phyloP scores from a whole-genome alignment of 2,797 vertebrate genomes.

The Pachyuromys duprasi region DNA sequence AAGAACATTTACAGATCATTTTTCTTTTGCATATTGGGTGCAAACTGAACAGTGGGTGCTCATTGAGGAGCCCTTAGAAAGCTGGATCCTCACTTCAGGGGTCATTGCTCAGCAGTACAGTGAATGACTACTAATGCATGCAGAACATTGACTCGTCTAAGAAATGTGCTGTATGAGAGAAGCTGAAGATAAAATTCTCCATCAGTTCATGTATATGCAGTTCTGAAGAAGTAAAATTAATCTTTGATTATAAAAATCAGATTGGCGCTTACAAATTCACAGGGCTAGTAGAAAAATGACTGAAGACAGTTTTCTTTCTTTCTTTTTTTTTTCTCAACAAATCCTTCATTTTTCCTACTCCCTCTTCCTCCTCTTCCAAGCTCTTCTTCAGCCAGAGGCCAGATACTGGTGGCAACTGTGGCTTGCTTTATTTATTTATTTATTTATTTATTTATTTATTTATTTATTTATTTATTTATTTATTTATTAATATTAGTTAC shows the following conservation, averaged over 20 bases:
- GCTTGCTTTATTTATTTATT: too few relatives aligned
- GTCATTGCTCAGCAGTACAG: neutral
- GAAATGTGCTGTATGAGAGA: neutral
- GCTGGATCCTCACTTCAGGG: too few relatives aligned
- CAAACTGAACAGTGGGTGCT: neutral
- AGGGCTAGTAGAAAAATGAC: neutral
- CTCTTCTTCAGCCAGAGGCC: too few relatives aligned
- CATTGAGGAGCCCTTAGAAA: neutral
- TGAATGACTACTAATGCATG: too few relatives aligned
- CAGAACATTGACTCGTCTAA: fast-evolving
- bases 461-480: too few relatives aligned
- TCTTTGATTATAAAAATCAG: neutral
- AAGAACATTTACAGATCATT: neutral
- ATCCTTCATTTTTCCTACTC: too few relatives aligned
- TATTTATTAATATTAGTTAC: too few relatives aligned
- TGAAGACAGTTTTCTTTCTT: neutral
- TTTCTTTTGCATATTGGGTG: neutral
- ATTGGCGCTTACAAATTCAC: neutral
- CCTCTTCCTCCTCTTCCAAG: too few relatives aligned
- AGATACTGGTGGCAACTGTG: too few relatives aligned
- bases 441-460: too few relatives aligned
- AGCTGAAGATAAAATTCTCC: neutral
- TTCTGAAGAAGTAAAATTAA: neutral
- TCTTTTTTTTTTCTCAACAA: too few relatives aligned
- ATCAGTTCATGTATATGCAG: neutral